These are phyloP conservation scores for Ganaspis brasiliensis DNA, from an alignment of 2,888 invertebrate genomes.

Conservation along the genomic window DNA sequence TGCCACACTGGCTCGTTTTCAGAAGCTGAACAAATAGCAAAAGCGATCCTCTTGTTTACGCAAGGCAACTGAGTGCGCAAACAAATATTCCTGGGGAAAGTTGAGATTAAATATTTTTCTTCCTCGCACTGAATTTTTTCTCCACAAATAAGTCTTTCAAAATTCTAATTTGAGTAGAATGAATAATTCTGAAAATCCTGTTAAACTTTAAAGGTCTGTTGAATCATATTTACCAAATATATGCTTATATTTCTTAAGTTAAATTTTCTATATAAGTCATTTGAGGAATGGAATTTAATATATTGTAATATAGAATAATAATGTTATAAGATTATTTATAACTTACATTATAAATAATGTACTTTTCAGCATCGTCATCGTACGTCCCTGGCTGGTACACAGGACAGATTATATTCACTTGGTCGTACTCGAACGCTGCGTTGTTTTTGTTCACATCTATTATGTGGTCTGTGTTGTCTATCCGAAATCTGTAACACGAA, in stretches of 20 bases:
- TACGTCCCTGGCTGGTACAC: constrained; percentile 93
- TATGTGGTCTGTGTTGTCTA: constrained; percentile 98
- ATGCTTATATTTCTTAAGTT: too few species aligned
- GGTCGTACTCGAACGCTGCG: constrained; percentile 95
- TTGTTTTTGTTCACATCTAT: constrained; percentile 97
- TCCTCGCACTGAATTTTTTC: constrained; percentile 14
- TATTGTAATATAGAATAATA: too few species aligned
- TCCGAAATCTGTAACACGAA: constrained; percentile 88
- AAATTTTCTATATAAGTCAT: too few species aligned
- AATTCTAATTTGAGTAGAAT: constrained; percentile 13
- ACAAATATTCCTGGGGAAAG: constrained; percentile 37
- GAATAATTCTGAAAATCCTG: constrained; percentile 7
- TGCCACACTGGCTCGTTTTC: constrained; percentile 30
- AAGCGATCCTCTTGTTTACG: constrained; percentile 44
- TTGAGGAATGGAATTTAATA: too few species aligned
- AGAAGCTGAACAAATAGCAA: constrained; percentile 43
- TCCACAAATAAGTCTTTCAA: constrained; percentile 13
- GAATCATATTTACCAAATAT: too few species aligned
- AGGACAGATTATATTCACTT: constrained; percentile 97
- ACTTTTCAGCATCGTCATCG: constrained; percentile 95
- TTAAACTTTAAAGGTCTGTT: background rate
- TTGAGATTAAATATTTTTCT: constrained; percentile 41
- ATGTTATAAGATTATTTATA: too few species aligned
- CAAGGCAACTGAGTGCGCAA: constrained; percentile 39
- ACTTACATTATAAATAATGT: constrained; percentile 95